phyloP scores from a whole-genome alignment of 2,113 vertebrate genomes.

The Lipophrys pholis region DNA sequence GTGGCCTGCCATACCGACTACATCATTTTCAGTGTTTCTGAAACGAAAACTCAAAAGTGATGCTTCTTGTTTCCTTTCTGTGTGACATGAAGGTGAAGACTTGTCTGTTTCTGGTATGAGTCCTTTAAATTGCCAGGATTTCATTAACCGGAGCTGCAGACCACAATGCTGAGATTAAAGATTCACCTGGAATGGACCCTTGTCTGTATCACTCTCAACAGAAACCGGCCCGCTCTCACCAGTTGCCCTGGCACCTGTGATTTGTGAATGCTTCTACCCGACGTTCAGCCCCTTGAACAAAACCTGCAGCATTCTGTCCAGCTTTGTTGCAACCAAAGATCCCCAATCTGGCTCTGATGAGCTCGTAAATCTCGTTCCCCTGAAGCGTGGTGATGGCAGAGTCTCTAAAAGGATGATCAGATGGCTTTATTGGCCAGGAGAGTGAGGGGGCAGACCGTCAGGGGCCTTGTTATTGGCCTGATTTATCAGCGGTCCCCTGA shows the following conservation, averaged over 20 bases:
- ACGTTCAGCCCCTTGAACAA: constrained; percentile 29
- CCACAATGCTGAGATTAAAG: background rate
- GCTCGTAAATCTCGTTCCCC: constrained; percentile 72
- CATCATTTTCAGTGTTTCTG: too few species aligned
- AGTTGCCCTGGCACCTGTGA: constrained; percentile 20
- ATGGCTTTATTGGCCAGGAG: constrained; percentile 73
- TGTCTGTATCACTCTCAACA: background rate
- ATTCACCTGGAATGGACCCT: background rate
- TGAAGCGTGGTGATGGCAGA: constrained; percentile 52
- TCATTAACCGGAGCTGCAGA: constrained; percentile 3
- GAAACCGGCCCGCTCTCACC: constrained; percentile 18
- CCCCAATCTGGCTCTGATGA: constrained; percentile 77
- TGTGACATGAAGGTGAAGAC: constrained; percentile 9
- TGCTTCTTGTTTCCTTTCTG: too few species aligned
- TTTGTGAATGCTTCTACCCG: constrained; percentile 46
- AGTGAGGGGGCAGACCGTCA: constrained; percentile 46
- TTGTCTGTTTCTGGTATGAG: background rate
- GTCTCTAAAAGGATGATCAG: constrained; percentile 76
- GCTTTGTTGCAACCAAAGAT: constrained; percentile 59
- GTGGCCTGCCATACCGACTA: too few species aligned
- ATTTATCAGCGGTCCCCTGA: constrained; percentile 75
- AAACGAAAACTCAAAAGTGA: too few species aligned
- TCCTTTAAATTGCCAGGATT: background rate
- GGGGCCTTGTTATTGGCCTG: constrained; percentile 73
- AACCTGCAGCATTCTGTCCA: constrained; percentile 59